Evolutionary conservation across 2,797 vertebrate genomes (phyloP).

Genomic region (Ctenopoma multispine): DNA sequence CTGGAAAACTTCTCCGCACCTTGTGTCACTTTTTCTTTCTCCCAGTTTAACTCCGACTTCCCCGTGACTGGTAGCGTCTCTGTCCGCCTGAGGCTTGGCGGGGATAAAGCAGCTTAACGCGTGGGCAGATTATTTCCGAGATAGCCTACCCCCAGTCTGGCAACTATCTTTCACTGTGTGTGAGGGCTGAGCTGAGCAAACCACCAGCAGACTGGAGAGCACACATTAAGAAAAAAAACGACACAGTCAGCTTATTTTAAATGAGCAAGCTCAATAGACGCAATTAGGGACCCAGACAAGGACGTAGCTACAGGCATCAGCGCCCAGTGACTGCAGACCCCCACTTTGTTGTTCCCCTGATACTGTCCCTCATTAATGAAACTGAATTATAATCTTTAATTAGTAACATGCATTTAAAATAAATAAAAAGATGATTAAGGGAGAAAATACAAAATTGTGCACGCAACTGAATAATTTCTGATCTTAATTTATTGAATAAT

Average conservation of each 20-base stretch:
- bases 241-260: slow-evolving; percentile 41
- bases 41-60: slow-evolving; percentile 20
- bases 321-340: neutral
- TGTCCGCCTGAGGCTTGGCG: slow-evolving; percentile 62
- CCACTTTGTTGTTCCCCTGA: neutral
- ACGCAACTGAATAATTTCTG: too few species aligned
- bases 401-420: too few species aligned
- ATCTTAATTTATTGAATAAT: too few species aligned
- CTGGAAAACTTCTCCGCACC: neutral
- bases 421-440: too few species aligned
- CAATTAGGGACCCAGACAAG: slow-evolving; percentile 35
- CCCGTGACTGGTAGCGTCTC: slow-evolving; percentile 34
- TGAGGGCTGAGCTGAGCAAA: slow-evolving; percentile 43
- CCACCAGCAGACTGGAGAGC: neutral
- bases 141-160: slow-evolving; percentile 64
- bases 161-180: slow-evolving; percentile 44
- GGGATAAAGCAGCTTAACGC: slow-evolving; percentile 81
- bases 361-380: too few species aligned
- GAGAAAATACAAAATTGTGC: too few species aligned
- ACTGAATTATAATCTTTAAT: too few species aligned
- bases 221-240: slow-evolving; percentile 11
- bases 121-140: slow-evolving; percentile 82
- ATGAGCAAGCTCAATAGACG: slow-evolving; percentile 32
- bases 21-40: slow-evolving; percentile 57
- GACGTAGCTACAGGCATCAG: slow-evolving; percentile 2